Evolutionary conservation across 2,888 invertebrate species (phyloP), one percentile per base, ranked within the genome.

Genomic region (Aphodius sticticus): DNA sequence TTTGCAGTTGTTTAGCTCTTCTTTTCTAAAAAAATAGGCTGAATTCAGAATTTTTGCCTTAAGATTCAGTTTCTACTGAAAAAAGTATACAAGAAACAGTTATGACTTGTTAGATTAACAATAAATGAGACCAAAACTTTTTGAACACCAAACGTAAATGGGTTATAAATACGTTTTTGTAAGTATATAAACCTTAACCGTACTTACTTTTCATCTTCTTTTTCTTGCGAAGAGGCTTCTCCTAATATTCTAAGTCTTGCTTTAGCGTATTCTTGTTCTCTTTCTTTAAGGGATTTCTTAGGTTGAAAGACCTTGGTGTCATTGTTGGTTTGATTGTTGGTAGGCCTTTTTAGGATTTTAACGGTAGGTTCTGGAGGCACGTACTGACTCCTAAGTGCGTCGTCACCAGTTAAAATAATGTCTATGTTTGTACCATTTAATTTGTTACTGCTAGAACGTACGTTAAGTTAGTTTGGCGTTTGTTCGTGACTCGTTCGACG

Each of bases 251-350:
- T 92, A 83, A 96, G 92, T 84, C 98, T 92, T 16, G 97, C 97
- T 88, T 97, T 95, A 14, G 97, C 97, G 87, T 98, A 98, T 87
- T 97, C 98, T 87, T 96, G 96, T 89, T 97, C 97, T 85, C 98
- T 92, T 92, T 98, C 96, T 89, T 96, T 94, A 74, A 96, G 89
- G 72, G 96, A 95, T 89, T 96, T 96, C 80, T 96, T 95, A 70
- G 96, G 96, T 84, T 95, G 94, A 84, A 91, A 91, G 75, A 92
- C 92, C 84, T 94, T 95, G 76, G 91, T 89, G 85, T 94, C 95
- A 69, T 93, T 93, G 85, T 91, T 91, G 26, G 83, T 83, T 81
- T 86, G 87, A 74, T 84, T 83, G 81, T 87, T 87, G n/a, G 92
- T 90, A 0, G 95, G 95, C 83, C 95, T 90, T 86, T 96, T 95